Conservation (phyloP, 2,113 vertebrate genomes). For the Piaya cayana region DNA sequence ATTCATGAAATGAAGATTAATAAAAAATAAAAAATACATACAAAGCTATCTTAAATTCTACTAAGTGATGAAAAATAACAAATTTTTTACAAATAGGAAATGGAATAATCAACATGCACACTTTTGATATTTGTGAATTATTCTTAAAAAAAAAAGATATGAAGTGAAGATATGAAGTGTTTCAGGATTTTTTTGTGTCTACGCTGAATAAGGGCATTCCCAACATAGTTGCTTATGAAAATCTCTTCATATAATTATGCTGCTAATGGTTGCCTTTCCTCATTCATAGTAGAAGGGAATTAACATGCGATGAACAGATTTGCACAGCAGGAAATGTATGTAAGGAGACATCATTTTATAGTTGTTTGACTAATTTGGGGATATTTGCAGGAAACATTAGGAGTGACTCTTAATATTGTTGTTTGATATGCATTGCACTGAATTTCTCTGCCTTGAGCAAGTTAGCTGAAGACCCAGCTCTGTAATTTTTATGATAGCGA, state of each 20-base stretch:
- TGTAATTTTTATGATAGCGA: not conserved
- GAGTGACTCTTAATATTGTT: not conserved
- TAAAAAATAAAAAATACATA: not conserved
- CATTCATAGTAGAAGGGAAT: not conserved
- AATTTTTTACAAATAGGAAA: not conserved
- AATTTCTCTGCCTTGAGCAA: not conserved
- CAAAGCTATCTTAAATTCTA: not conserved
- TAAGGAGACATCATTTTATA: not conserved
- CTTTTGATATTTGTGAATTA: not conserved
- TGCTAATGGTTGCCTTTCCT: not conserved
- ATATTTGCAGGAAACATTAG: not conserved
- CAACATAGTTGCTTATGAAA: not conserved
- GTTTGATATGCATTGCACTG: not conserved
- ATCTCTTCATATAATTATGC: not conserved
- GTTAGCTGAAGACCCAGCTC: not conserved
- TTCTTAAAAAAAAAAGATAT: not conserved
- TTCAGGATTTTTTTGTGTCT: not conserved
- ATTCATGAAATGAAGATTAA: not conserved
- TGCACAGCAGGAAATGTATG: not conserved
- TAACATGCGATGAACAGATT: constrained; percentile 5
- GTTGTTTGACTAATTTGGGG: not conserved
- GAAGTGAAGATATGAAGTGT: not conserved
- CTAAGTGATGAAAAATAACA: not conserved
- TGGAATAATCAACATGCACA: not conserved
- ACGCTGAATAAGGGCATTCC: not conserved